Conservation (phyloP, 2,888 invertebrate genomes). For the Taphrorychus bicolor region DNA sequence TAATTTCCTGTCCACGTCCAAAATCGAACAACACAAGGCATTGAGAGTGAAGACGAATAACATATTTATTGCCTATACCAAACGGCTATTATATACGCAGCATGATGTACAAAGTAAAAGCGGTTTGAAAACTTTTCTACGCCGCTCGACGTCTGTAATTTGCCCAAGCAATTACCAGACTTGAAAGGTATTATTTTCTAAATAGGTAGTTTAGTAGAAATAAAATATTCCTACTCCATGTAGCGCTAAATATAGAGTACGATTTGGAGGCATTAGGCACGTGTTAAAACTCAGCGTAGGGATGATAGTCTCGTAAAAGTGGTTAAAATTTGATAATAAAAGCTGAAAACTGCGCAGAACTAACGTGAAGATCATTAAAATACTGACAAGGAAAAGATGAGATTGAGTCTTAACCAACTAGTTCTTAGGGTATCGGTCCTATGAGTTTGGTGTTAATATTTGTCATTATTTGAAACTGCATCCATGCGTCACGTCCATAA, state of each 20-base stretch:
- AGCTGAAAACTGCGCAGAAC: too few species aligned
- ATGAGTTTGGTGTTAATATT: too few species aligned
- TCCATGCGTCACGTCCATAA: too few species aligned
- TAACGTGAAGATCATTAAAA: too few species aligned
- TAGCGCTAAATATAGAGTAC: neutral
- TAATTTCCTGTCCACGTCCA: too few species aligned
- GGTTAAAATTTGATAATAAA: neutral
- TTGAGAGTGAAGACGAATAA: neutral
- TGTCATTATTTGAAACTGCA: too few species aligned
- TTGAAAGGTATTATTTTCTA: constrained; percentile 1
- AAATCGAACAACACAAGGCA: too few species aligned
- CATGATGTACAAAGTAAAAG: constrained; percentile 4
- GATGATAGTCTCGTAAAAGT: neutral
- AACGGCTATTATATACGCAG: constrained; percentile 2
- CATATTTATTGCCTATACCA: neutral
- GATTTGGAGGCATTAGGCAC: neutral
- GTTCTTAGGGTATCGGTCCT: too few species aligned
- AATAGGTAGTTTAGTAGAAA: neutral
- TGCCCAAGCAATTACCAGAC: neutral
- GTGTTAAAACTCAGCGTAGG: neutral
- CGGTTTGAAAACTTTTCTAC: neutral
- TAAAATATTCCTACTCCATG: neutral
- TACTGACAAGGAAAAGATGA: too few species aligned
- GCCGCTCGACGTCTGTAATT: constrained; percentile 7
- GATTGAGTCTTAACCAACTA: too few species aligned